Evolutionary conservation across 2,113 vertebrate genomes (phyloP).

Genomic region (Limnothrissa miodon): DNA sequence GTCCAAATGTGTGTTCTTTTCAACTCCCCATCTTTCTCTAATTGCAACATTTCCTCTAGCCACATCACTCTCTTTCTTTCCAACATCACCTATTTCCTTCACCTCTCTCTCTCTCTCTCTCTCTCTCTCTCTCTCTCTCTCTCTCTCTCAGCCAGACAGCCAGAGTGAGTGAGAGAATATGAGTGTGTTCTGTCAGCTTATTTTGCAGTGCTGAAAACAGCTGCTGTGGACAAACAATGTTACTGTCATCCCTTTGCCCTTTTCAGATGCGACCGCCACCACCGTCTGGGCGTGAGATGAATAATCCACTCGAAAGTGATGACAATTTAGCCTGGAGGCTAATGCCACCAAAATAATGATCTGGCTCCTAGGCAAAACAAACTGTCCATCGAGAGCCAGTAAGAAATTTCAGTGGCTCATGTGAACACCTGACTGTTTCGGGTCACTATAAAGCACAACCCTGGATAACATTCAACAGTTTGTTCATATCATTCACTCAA

Average conservation of each 20-base stretch:
- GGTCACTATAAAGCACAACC: neutral
- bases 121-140: constrained; percentile 38
- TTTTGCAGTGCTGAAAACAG: neutral
- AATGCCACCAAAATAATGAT: neutral
- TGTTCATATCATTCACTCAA: neutral
- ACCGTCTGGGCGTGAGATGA: neutral
- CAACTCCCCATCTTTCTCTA: neutral
- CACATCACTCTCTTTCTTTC: neutral
- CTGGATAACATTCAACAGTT: neutral
- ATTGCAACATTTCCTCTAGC: neutral
- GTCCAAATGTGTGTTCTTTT: too few relatives aligned
- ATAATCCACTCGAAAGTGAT: neutral
- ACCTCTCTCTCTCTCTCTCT: neutral
- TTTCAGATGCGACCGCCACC: neutral
- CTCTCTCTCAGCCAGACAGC: too few relatives aligned
- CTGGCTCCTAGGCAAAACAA: neutral
- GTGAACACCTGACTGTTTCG: neutral
- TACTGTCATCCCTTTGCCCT: neutral
- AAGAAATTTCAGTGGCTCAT: neutral
- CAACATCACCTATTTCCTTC: neutral
- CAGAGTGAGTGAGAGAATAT: neutral
- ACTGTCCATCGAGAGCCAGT: neutral
- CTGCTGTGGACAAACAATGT: neutral
- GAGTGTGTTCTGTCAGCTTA: neutral
- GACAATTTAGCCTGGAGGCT: neutral